These are phyloP conservation scores for Centropus bengalensis DNA, from an alignment of 2,113 vertebrate species.

Conservation along the genomic window DNA sequence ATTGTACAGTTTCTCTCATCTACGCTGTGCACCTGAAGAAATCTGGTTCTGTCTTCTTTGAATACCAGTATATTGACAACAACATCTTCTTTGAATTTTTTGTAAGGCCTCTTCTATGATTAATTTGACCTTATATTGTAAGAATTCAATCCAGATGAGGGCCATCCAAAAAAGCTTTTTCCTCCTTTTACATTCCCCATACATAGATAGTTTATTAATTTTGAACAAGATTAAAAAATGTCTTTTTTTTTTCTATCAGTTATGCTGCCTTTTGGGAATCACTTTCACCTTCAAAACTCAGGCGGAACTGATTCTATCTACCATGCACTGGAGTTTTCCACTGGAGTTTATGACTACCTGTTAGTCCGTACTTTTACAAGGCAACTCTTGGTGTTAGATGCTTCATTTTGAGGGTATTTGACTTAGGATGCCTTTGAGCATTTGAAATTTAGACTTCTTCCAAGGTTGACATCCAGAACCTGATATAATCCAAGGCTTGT, in stretches of 20 bases:
- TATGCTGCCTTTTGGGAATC: not conserved
- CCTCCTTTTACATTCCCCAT: not conserved
- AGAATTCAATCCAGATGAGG: not conserved
- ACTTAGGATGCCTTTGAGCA: not conserved
- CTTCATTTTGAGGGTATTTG: not conserved
- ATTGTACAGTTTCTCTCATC: conserved; percentile 95
- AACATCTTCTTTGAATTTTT: conserved; percentile 98
- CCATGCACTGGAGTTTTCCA: not conserved
- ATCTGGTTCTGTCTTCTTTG: conserved; percentile 90
- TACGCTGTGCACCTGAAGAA: conserved; percentile 97
- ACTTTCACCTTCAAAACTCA: not conserved
- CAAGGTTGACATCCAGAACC: not conserved
- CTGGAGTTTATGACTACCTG: not conserved
- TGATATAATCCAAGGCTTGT: not conserved
- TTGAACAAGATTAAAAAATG: not conserved
- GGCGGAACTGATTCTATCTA: not conserved
- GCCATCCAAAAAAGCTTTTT: not conserved
- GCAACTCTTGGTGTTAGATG: not conserved
- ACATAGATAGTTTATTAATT: not conserved
- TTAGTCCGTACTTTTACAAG: not conserved
- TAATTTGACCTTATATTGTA: not conserved
- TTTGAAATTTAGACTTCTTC: not conserved
- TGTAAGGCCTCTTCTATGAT: conserved; percentile 82
- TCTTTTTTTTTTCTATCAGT: not conserved
- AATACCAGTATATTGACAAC: conserved; percentile 96